These are phyloP conservation scores for Phyllotreta cruciferae DNA, from an alignment of 2,888 invertebrate genomes.

Conservation along the genomic window DNA sequence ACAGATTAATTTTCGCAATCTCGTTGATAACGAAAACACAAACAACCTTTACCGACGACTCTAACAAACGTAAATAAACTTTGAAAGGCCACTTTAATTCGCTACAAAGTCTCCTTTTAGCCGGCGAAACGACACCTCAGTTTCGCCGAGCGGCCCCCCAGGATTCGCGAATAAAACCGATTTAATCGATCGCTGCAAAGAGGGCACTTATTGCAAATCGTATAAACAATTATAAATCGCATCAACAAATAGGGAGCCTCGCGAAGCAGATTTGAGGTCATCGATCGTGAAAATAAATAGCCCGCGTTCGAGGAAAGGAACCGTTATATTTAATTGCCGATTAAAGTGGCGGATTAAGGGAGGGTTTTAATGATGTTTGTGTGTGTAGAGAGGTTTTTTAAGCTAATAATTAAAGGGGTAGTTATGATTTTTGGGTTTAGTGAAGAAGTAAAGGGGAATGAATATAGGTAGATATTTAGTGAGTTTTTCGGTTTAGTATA, in stretches of 20 bases:
- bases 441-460: no score
- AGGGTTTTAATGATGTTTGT: not conserved
- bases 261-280: not conserved
- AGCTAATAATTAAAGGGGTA: no score
- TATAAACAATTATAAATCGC: constrained; percentile 1
- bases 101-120: constrained; percentile 4
- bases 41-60: no score
- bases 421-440: no score
- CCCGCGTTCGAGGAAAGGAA: not conserved
- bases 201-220: not conserved
- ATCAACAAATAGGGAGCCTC: constrained; percentile 1
- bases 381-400: no score
- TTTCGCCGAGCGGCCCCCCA: constrained; percentile 1
- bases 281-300: constrained; percentile 4
- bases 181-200: not conserved
- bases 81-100: constrained; percentile 8
- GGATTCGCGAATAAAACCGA: not conserved
- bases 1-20: no score
- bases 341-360: not conserved
- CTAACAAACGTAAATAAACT: constrained; percentile 5
- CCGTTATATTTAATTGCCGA: not conserved
- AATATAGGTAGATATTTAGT: no score
- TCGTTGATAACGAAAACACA: no score
- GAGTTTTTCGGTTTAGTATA: no score
- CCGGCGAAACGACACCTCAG: not conserved